Conservation (phyloP, 2,113 vertebrate species). For the Corapipo altera region DNA sequence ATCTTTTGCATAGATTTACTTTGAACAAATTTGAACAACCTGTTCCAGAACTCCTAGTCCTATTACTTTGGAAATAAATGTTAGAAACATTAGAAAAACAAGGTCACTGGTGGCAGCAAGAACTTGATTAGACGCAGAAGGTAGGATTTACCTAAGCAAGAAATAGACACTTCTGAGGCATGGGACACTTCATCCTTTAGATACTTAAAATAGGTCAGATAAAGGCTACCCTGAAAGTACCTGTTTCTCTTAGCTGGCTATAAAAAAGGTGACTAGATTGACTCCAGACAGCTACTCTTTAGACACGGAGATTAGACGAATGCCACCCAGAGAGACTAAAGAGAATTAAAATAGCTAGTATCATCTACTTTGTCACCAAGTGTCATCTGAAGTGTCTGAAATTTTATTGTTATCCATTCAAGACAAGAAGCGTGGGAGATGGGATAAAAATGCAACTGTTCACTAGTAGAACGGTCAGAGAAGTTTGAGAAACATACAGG, state of each 20-base stretch:
- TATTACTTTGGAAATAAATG: background rate
- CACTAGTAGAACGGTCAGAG: background rate
- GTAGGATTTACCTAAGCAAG: background rate
- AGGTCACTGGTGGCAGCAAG: background rate
- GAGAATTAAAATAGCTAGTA: background rate
- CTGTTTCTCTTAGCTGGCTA: background rate
- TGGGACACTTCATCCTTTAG: background rate
- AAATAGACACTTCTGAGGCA: background rate
- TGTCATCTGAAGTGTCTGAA: background rate
- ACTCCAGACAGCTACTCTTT: background rate
- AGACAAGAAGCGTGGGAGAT: background rate
- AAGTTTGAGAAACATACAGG: background rate
- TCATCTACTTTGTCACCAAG: background rate
- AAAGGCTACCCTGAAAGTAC: background rate
- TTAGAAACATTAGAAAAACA: constrained; percentile 20
- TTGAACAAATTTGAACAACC: constrained; percentile 7
- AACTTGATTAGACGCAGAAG: background rate
- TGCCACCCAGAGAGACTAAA: background rate
- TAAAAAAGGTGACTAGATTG: background rate
- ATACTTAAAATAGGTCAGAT: background rate
- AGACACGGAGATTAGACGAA: background rate
- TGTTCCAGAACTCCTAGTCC: background rate
- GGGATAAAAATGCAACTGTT: background rate
- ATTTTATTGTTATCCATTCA: background rate
- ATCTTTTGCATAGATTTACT: constrained; percentile 12